Percentiles rank a stretch among this genome's conserved stretches.
These are phyloP conservation scores for Aleiodes alternator DNA, from an alignment of 2,888 invertebrate species.

Conservation along the genomic window DNA sequence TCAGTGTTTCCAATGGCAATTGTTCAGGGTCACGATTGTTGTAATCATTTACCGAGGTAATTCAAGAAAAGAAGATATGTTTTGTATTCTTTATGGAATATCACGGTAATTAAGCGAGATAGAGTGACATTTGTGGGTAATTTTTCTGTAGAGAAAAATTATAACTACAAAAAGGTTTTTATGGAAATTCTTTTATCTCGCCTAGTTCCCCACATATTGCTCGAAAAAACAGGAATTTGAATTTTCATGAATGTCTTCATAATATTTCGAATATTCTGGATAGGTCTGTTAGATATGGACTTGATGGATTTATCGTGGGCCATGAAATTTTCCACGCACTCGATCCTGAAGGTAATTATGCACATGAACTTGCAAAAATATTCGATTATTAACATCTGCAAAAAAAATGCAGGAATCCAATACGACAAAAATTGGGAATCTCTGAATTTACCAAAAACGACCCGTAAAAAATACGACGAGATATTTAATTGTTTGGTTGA, in stretches of 20 bases:
- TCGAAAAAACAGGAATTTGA: background rate
- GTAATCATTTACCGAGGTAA: conserved; percentile 37
- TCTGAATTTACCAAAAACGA: conserved; percentile 9
- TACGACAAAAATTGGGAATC: conserved; percentile 30
- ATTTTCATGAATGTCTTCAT: background rate
- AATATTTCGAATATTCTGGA: background rate
- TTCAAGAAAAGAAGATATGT: background rate
- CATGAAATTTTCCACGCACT: conserved; percentile 40
- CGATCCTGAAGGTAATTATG: conserved; percentile 37
- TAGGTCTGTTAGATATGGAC: conserved; percentile 38
- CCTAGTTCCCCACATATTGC: too few species aligned
- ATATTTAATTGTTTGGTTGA: conserved; percentile 33
- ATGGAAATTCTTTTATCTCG: too few species aligned
- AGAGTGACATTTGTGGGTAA: too few species aligned
- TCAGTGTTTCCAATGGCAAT: conserved; percentile 34
- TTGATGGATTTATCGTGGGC: conserved; percentile 35
- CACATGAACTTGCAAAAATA: background rate
- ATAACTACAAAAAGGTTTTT: too few species aligned
- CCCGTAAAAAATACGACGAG: conserved; percentile 17
- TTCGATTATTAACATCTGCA: background rate
- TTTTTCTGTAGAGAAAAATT: too few species aligned
- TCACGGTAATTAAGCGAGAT: too few species aligned
- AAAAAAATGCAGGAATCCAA: conserved; percentile 34
- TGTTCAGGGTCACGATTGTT: conserved; percentile 27
- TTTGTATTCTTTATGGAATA: background rate